A percentile compares a stretch with the other conserved stretches of the same genome.
Conservation (phyloP, 2,113 vertebrate species). For the Podarcis muralis region DNA sequence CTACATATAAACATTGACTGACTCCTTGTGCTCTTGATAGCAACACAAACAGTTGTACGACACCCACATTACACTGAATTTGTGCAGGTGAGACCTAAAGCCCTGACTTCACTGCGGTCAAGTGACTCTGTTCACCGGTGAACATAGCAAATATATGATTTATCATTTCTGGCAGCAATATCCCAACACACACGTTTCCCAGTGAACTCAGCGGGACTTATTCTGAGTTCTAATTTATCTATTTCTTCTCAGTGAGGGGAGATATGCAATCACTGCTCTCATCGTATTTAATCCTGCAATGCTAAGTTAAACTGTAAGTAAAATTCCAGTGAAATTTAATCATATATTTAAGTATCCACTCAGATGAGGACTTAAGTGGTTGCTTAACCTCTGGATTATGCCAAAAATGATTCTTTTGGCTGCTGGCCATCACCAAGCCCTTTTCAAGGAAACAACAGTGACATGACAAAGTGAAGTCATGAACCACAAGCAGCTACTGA, state of each 20-base stretch:
- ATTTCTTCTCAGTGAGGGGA: neutral
- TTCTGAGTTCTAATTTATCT: neutral
- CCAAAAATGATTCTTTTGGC: neutral
- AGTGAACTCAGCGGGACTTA: neutral
- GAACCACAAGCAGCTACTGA: neutral
- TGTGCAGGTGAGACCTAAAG: neutral
- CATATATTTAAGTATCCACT: neutral
- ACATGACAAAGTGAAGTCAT: neutral
- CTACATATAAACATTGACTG: neutral
- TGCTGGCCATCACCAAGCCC: neutral
- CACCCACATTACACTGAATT: neutral
- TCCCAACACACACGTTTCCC: neutral
- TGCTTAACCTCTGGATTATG: fast-evolving
- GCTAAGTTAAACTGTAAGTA: neutral
- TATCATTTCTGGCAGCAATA: neutral
- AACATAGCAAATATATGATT: neutral
- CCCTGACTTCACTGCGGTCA: neutral
- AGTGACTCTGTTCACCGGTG: neutral
- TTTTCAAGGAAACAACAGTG: neutral
- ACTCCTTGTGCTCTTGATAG: neutral
- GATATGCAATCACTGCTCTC: neutral
- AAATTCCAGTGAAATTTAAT: neutral
- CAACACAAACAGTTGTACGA: neutral
- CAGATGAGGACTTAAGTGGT: neutral
- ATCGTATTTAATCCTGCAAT: neutral